phyloP scores from a whole-genome alignment of 2,797 vertebrate genomes.

The Squalus acanthias region DNA sequence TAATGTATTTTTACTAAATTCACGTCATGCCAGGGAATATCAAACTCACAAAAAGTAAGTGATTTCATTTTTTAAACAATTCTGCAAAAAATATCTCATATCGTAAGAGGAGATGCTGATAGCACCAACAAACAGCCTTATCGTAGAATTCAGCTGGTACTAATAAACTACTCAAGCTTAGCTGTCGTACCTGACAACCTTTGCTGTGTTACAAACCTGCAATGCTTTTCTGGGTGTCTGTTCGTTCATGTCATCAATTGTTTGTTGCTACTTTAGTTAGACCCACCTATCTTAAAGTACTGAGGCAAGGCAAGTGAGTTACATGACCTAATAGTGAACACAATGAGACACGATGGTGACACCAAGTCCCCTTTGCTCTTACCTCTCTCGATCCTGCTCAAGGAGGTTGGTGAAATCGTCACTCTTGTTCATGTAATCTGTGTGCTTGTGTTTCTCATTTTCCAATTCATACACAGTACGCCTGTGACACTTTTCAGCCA shows the following conservation, averaged over 20 bases:
- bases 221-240: not conserved
- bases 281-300: not conserved
- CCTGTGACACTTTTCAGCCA: constrained; percentile 89
- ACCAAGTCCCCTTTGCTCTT: constrained; percentile 46
- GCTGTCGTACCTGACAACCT: not conserved
- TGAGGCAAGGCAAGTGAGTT: not conserved
- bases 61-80: not conserved
- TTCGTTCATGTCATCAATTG: not conserved
- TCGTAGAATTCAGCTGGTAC: not conserved
- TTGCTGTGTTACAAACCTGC: not conserved
- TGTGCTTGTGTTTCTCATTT: constrained; percentile 82
- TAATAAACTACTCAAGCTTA: not conserved
- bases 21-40: not conserved
- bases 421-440: constrained; percentile 93
- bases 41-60: not conserved
- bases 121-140: not conserved
- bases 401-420: constrained; percentile 95
- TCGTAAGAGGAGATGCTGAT: not conserved
- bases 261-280: not conserved
- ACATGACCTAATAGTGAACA: not conserved
- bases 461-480: constrained; percentile 85
- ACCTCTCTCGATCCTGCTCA: constrained; percentile 95
- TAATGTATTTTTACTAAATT: not conserved
- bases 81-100: not conserved
- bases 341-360: constrained; percentile 41